A percentile compares a stretch with the other conserved stretches of the same genome.
Conservation (phyloP, 2,888 invertebrate species). For the Metalampra italica region DNA sequence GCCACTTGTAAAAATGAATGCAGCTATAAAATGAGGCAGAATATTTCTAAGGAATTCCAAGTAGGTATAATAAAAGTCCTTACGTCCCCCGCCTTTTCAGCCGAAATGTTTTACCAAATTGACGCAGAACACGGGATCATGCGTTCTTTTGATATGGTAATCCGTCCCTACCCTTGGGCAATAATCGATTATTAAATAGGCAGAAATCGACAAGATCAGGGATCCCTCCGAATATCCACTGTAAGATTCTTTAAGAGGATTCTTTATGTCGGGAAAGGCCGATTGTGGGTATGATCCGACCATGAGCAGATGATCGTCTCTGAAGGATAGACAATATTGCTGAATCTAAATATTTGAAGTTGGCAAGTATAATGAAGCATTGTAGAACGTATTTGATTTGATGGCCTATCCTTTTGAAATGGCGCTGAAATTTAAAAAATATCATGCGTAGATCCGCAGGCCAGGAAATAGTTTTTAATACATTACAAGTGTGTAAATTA, state of each 20-base stretch:
- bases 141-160: slow-evolving; percentile 75
- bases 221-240: slow-evolving; percentile 43
- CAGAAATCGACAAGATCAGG: slow-evolving; percentile 56
- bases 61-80: slow-evolving; percentile 21
- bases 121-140: slow-evolving; percentile 60
- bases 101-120: slow-evolving; percentile 63
- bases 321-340: background rate
- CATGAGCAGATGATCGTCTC: slow-evolving; percentile 15
- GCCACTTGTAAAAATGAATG: background rate
- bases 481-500: no score
- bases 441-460: no score
- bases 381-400: background rate
- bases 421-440: no score
- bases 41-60: slow-evolving; percentile 34
- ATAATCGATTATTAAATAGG: slow-evolving; percentile 74
- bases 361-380: background rate
- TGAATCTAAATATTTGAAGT: background rate
- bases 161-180: slow-evolving; percentile 53
- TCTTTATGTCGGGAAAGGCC: slow-evolving; percentile 51
- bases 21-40: background rate
- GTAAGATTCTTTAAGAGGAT: slow-evolving; percentile 49
- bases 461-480: no score
- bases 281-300: slow-evolving; percentile 32
- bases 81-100: slow-evolving; percentile 40
- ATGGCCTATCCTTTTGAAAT: no score